Base-by-base conservation (phyloP, 2,113 vertebrate species). In the Pterocles burchelli region DNA sequence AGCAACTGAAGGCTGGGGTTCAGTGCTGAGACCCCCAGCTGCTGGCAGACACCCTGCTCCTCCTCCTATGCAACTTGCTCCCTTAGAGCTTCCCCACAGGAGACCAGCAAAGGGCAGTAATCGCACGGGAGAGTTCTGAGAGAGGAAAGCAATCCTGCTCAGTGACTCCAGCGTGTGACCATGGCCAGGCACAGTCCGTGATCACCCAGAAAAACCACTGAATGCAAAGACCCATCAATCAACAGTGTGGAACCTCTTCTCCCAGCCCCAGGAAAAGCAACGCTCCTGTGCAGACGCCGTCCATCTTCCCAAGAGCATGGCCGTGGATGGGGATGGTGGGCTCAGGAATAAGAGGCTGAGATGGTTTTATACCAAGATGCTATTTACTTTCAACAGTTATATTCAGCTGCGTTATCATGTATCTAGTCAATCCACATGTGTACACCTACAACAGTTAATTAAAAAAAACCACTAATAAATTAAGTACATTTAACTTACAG, bases 391-490 rank as follows among this genome's bases (percentile, higher is more conserved):
- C 38, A 90, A 83, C 59, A 90, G 77, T 93, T 74, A 67, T 14
- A 58, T 31, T 59, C 76, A 82, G 46, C 46, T 65, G 86, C 13
- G 0, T 61, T 84, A 31, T 76, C 85, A 86, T 58, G 52, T 4
- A 29, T 26, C 80, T 55, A 57, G n/a, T 61, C 38, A 88, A 72
- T 62, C 70, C 89, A 85, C 8, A 38, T 11, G 49, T 76, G 52
- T 25, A 61, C n/a, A 79, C 74, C 94, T 92, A 91, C 58, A 84
- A 92, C 87, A 88, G 70, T 79, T 76, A 86, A 84, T 85, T 86
- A 85, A 84, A 85, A 76, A 66, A 76, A 73, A 25, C 92, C 7
- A 4, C 95, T 96, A 96, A 96, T 97, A 97, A 97, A 96, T 97
- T 97, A 96, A 93, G 49, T 88, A 97, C 87, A 95, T 93, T 89